phyloP scores from a whole-genome alignment of 2,113 vertebrate genomes.

The Larimichthys polyactis region DNA sequence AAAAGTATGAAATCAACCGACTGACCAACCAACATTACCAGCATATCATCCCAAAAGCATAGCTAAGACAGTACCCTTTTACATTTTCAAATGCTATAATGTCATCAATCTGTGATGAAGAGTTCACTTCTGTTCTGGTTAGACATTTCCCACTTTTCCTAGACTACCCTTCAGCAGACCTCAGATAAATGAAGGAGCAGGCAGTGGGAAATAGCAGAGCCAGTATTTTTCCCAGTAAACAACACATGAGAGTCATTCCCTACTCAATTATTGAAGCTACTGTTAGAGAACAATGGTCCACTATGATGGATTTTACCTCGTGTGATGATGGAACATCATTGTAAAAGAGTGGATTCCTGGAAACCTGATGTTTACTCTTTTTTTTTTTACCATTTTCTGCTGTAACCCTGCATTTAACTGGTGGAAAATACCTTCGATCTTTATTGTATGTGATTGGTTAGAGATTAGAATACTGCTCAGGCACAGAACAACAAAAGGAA shows the following conservation, averaged over 20 bases:
- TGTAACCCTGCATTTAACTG: background rate
- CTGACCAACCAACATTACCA: too few species aligned
- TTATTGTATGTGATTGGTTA: background rate
- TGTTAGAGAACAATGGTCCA: background rate
- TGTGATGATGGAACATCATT: constrained; percentile 12
- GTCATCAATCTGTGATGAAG: too few species aligned
- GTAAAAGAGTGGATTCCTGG: background rate
- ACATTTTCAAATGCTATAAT: too few species aligned
- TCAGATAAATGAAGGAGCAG: constrained; percentile 33
- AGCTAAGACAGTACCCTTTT: too few species aligned
- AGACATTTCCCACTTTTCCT: constrained; percentile 16
- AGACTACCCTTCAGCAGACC: constrained; percentile 19
- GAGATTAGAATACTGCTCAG: background rate
- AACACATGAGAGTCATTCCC: background rate
- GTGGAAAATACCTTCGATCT: background rate
- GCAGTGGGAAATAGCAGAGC: constrained; percentile 8
- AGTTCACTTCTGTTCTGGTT: constrained; percentile 14
- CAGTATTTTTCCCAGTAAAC: constrained; percentile 5
- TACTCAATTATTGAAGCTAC: background rate
- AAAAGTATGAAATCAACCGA: background rate
- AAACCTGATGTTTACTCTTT: background rate
- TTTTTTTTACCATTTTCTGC: background rate
- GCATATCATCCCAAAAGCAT: too few species aligned
- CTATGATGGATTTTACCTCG: background rate
- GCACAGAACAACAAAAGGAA: background rate